Evolutionary conservation across 2,888 invertebrate genomes (phyloP), one percentile per base, ranked within the genome.

Genomic region (Theodoxus fluviatilis): DNA sequence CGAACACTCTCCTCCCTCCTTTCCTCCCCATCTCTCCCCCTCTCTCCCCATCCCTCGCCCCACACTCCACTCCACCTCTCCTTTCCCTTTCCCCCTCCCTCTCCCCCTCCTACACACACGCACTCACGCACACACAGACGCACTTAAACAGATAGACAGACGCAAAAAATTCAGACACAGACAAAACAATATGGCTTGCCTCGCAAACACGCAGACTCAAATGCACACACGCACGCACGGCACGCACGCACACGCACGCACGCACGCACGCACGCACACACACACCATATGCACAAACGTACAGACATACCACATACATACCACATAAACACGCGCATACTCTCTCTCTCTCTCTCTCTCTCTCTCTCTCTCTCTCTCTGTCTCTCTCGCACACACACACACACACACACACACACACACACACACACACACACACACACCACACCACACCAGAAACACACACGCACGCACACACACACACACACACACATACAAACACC

Each of bases 321-420:
- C n/a, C n/a, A n/a, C n/a, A n/a, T n/a, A n/a, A n/a, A n/a, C n/a
- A n/a, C n/a, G n/a, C n/a, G n/a, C n/a, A n/a, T n/a, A n/a, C n/a
- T n/a, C n/a, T n/a, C 66, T 61, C 49, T 49, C 38, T 47, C 35
- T 66, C 66, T 70, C 22, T 38, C 40, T 33, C 49, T 37, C 15
- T 22, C 22, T 33, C 37, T 35, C n/a, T 47, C 25, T 47, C 38
- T 37, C 22, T 63, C 33, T 33, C n/a, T 37, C 63, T 35, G 22
- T 37, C 35, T 63, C 37, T 33, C 63, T 37, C 63, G 9, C 18
- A 33, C 63, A 1, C 37, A 22, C 63, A 7, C 35, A 22, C 63
- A 1, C 57, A 31, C 57, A 1, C 57, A 31, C 57, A 7, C 57
- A 31, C 57, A 31, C 31, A 31, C 57, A 31, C 57, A 25, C 47